Base-by-base conservation (phyloP, 2,888 invertebrate species). In the Autographa gamma region DNA sequence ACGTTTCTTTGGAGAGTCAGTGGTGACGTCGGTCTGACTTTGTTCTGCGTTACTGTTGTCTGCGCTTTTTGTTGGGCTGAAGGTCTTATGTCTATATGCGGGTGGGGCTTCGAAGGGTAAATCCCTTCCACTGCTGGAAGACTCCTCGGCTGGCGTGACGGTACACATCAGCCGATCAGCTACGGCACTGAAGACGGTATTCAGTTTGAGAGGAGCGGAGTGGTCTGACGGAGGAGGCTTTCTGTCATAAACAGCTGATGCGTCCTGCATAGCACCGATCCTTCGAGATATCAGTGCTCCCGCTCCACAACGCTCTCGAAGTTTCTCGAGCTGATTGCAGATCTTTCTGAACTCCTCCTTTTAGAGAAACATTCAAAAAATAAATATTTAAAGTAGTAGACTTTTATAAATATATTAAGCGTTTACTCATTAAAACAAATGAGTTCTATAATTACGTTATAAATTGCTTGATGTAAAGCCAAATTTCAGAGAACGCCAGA, bases 301-400 rank as follows among this genome's bases (percentile, higher is more conserved):
- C 0, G 97, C 97, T 19, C 97, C 96, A 75, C 98, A 97, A 73
- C 97, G 97, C 85, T 98, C 98, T 80, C 97, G 97, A n/a, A 98
- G 95, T 72, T 97, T 94, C 81, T 98, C 98, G 58, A 98, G 93
- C 88, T 98, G 98, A 56, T 97, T 97, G 92, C 97, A 98, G 52
- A 98, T 96, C 78, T 98, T 97, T 80, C 97, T 96, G 88, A 98
- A 98, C 93, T 98, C 98, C 91, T 98, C 98, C 98, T 98, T 66
- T 75, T 25, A 48, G 18, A 69, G 19, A 68, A n/a, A 79, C 71
- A 67, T 48, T 48, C n/a, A 19, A 34, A 52, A 7, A 11, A 19
- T 69, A n/a, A 67, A 62, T 68, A 64, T 38, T 60, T 54, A 16
- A 48, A 9, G 8, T 58, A 9, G n/a, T n/a, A n/a, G 11, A 34